These are phyloP conservation scores for Lophius americanus DNA, from an alignment of 2,797 vertebrate species.

Conservation along the genomic window DNA sequence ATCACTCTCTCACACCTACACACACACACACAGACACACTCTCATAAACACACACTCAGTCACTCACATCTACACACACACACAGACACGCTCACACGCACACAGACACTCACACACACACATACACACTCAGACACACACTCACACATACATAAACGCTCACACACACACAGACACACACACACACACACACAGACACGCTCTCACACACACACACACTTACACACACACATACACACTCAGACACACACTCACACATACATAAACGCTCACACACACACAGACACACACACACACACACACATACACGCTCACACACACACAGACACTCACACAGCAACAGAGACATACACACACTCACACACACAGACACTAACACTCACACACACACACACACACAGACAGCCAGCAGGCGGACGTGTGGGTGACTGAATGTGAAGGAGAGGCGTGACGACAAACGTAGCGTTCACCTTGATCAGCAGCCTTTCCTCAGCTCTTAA, in stretches of 20 bases:
- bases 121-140: slow-evolving; percentile 14
- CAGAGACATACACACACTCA: slow-evolving; percentile 12
- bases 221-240: slow-evolving; percentile 11
- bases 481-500: slow-evolving; percentile 67
- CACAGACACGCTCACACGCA: slow-evolving; percentile 9
- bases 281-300: slow-evolving; percentile 14
- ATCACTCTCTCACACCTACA: slow-evolving; percentile 5
- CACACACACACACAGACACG: slow-evolving; percentile 15
- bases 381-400: neutral
- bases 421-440: slow-evolving; percentile 58
- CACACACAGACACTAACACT: slow-evolving; percentile 14
- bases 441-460: slow-evolving; percentile 61
- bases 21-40: slow-evolving; percentile 13
- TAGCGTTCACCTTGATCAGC: slow-evolving; percentile 75
- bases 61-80: slow-evolving; percentile 13
- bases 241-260: slow-evolving; percentile 10
- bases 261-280: slow-evolving; percentile 12
- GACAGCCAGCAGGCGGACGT: slow-evolving; percentile 35
- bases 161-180: slow-evolving; percentile 14
- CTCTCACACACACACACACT: slow-evolving; percentile 8
- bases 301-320: slow-evolving; percentile 12
- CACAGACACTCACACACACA: slow-evolving; percentile 11
- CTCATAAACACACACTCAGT: slow-evolving; percentile 12
- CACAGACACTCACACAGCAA: too few relatives aligned
- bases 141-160: too few relatives aligned